Base-by-base conservation (phyloP, 2,888 invertebrate genomes). In the Drosophila pseudotakahashii region DNA sequence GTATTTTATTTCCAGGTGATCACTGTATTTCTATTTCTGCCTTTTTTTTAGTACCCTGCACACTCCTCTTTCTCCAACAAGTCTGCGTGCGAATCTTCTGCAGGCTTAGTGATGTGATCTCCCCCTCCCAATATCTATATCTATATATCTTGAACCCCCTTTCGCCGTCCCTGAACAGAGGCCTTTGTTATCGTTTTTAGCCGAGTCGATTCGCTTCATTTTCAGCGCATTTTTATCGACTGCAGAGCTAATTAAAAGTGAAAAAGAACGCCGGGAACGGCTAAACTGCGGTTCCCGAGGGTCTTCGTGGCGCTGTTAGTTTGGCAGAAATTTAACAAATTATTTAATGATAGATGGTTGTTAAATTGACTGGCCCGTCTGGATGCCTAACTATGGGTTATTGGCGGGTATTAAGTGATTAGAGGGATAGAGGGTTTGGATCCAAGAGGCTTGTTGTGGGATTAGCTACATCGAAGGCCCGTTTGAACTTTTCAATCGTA, bases 341-440 rank as follows among this genome's bases (percentile, higher is more conserved):
- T 84, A 84, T 88, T 86, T 88, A 84, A 84, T 84, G 84, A 84
- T 84, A 88, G 86, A 84, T 84, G 80, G 86, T 60, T 82, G 75
- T 80, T 82, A 80, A 86, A 82, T 84, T 77, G 88, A 68, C 76
- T 68, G 59, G 54, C 71, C 75, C 74, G 83, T 76, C 70, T 84
- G 76, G 67, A 73, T 73, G 81, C 39, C 37, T 23, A 53, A 41
- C 64, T 30, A 67, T 34, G 16, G 53, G 32, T 41, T 67, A 81
- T 81, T 87, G 75, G 71, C 34, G 51, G 72, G 62, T 50, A 60
- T 53, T 50, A 88, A 85, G 83, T 75, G 83, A 84, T 84, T 84
- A 54, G 44, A 39, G n/a, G 19, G n/a, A 14, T 10, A 7, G 23
- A n/a, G 13, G 61, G 36, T 7, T 7, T 30, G 37, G 61, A 62